phyloP scores from a whole-genome alignment of 1,140 invertebrate genomes.

The Drosophila triauraria region DNA sequence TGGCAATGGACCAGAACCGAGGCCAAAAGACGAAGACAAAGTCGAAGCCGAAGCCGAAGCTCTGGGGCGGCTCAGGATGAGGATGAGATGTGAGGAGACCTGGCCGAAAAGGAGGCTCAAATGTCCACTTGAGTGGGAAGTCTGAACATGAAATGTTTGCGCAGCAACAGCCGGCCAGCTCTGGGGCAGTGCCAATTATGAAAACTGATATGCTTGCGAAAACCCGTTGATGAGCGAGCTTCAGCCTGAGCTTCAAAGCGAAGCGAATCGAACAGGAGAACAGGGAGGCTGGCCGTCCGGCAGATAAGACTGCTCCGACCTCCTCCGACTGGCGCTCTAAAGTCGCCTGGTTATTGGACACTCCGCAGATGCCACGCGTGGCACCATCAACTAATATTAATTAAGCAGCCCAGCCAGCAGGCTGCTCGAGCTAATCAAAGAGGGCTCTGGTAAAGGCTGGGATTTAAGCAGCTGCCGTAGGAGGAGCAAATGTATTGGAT shows the following conservation, averaged over 20 bases:
- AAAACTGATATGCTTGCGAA: conserved; percentile 81
- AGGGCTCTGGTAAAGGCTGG: conserved; percentile 26
- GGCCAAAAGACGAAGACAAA: conserved; percentile 1
- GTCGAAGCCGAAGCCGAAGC: conserved; percentile 13
- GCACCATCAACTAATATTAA: conserved; percentile 69
- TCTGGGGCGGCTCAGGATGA: conserved; percentile 15
- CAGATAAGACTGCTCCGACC: conserved; percentile 24
- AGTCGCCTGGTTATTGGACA: conserved; percentile 72
- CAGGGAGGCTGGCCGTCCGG: conserved; percentile 15
- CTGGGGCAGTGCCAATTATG: conserved; percentile 78
- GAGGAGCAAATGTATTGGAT: conserved; percentile 13
- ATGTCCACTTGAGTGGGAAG: conserved; percentile 81
- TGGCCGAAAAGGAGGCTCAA: conserved; percentile 69
- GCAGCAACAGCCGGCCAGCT: conserved; percentile 48
- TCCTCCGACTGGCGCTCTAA: conserved; percentile 28
- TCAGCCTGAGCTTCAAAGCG: conserved; percentile 49
- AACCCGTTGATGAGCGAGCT: conserved; percentile 80
- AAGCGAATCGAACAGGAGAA: conserved; percentile 36
- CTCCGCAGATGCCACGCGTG: conserved; percentile 71
- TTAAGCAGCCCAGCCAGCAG: conserved; percentile 50
- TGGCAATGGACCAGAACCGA: conserved; percentile 47
- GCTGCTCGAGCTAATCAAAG: conserved; percentile 26
- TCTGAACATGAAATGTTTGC: conserved; percentile 81
- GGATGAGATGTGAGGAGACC: conserved; percentile 39
- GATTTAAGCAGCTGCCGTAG: neutral